A percentile compares a stretch with the other conserved stretches of the same genome.
Evolutionary conservation across 2,888 invertebrate species (phyloP).

Genomic region (Synergus gifuensis): DNA sequence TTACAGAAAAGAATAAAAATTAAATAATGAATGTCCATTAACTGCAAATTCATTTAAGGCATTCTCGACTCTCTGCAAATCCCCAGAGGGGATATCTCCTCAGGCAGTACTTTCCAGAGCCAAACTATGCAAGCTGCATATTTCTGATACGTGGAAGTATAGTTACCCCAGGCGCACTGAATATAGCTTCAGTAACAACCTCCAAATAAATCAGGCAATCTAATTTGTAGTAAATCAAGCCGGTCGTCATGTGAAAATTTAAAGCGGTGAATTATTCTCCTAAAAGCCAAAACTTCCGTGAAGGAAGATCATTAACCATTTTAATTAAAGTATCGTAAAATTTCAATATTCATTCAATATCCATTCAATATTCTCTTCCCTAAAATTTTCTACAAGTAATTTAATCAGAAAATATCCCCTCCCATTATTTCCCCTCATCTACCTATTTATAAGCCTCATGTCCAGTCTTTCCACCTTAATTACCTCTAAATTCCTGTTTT

Average conservation of each 20-base stretch:
- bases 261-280: background rate
- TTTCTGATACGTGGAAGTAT: conserved; percentile 2
- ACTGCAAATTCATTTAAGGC: background rate
- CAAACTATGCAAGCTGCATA: conserved; percentile 35
- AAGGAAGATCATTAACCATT: background rate
- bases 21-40: background rate
- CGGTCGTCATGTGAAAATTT: background rate
- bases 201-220: conserved; percentile 23
- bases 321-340: background rate
- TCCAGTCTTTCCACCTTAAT: too few relatives aligned
- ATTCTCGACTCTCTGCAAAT: background rate
- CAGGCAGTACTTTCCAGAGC: background rate
- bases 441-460: too few relatives aligned
- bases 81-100: background rate
- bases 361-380: background rate
- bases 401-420: too few relatives aligned
- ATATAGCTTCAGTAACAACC: conserved; percentile 2
- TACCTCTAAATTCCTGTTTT: too few relatives aligned
- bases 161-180: conserved; percentile 13
- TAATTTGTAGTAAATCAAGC: conserved; percentile 37
- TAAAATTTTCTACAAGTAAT: background rate
- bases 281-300: background rate
- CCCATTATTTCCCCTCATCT: background rate
- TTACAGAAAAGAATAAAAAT: background rate
- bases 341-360: background rate